phyloP scores from a whole-genome alignment of 2,888 invertebrate genomes.

The Trachelus iudaicus region DNA sequence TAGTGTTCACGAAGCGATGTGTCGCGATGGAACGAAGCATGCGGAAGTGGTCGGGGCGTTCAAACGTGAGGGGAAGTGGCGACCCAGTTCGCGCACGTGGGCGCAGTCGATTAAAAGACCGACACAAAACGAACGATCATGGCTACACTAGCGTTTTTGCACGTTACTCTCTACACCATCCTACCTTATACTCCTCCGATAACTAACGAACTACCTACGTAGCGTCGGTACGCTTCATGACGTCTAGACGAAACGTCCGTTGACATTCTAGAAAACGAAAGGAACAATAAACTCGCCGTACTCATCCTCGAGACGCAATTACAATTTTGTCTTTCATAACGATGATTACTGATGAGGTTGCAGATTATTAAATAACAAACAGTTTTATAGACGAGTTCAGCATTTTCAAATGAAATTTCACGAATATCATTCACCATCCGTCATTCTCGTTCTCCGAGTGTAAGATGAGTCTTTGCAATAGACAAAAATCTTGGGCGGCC shows the following conservation, averaged over 20 bases:
- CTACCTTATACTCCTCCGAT: background rate
- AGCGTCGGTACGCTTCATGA: background rate
- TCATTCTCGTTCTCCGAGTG: background rate
- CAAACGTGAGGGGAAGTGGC: slow-evolving; percentile 44
- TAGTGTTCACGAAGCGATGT: background rate
- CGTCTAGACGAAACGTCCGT: background rate
- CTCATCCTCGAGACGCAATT: background rate
- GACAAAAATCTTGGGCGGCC: background rate
- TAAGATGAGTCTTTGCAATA: background rate
- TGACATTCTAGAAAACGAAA: background rate
- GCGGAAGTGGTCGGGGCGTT: slow-evolving; percentile 42
- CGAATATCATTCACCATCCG: background rate
- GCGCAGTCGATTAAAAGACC: slow-evolving; percentile 5
- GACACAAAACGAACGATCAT: background rate
- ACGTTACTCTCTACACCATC: background rate
- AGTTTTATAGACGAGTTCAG: background rate
- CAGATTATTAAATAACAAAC: background rate
- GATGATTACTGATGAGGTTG: background rate
- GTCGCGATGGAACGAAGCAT: slow-evolving; percentile 27
- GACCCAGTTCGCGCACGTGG: slow-evolving; percentile 40
- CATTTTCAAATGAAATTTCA: background rate
- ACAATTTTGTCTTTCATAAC: background rate
- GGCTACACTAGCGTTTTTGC: background rate
- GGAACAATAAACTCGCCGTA: background rate
- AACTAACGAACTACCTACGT: background rate